Evolutionary conservation across 1,140 invertebrate species (phyloP).

Genomic region (Drosophila grimshawi): DNA sequence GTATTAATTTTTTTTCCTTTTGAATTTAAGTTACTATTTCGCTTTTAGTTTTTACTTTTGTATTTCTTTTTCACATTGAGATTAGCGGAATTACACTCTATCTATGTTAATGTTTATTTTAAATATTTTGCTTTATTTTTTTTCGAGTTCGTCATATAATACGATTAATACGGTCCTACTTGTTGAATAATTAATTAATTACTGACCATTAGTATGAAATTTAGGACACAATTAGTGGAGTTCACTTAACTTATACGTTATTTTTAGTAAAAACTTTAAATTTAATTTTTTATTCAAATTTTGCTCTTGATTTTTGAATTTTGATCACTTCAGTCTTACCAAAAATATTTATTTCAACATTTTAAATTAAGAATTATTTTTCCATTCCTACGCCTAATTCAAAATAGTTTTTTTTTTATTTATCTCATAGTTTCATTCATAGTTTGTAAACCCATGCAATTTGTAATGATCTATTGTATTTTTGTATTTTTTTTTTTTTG

Average conservation of each 20-base stretch:
- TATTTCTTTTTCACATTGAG: slow-evolving; percentile 68
- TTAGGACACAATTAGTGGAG: slow-evolving; percentile 79
- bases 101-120: slow-evolving; percentile 40
- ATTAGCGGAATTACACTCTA: slow-evolving; percentile 65
- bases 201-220: slow-evolving; percentile 70
- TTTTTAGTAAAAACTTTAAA: slow-evolving; percentile 34
- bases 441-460: slow-evolving; percentile 41
- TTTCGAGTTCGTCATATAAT: slow-evolving; percentile 55
- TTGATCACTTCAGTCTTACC: slow-evolving; percentile 82
- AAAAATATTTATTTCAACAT: slow-evolving; percentile 66
- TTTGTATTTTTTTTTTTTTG: slow-evolving; percentile 23
- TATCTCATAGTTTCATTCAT: slow-evolving; percentile 29
- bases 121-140: slow-evolving; percentile 15
- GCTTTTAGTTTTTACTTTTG: slow-evolving; percentile 44
- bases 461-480: slow-evolving; percentile 15
- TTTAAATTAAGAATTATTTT: slow-evolving; percentile 13
- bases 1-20: slow-evolving; percentile 22
- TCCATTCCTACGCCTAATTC: slow-evolving; percentile 3
- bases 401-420: slow-evolving; percentile 25
- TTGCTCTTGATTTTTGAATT: slow-evolving; percentile 54
- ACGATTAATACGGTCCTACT: slow-evolving; percentile 57
- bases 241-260: slow-evolving; percentile 60
- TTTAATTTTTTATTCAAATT: slow-evolving; percentile 39
- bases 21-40: slow-evolving; percentile 48
- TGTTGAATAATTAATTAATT: slow-evolving; percentile 41